Evolutionary conservation across 2,888 invertebrate genomes (phyloP), one percentile per base, ranked within the genome.

Genomic region (Heterodera filipjevi): DNA sequence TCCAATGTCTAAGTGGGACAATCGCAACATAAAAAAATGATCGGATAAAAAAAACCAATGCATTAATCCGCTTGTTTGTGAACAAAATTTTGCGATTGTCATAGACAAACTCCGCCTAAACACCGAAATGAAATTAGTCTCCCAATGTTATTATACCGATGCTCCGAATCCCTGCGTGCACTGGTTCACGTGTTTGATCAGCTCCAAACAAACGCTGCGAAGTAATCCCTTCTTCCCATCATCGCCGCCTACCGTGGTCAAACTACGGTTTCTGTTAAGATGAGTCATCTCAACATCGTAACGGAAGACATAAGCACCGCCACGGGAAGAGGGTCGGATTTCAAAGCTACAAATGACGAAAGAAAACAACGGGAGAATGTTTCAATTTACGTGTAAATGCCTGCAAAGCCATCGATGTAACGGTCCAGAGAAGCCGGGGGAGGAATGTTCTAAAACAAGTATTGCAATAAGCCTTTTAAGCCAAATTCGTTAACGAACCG

Each of bases 11-110:
- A 80, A 80, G 27, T 71, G 22, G 64, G 5, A 66, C 66, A 8
- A 32, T 44, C n/a, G n/a, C n/a, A n/a, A n/a, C n/a, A n/a, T 44
- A 44, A 44, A 12, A 44, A 44, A 44, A 44, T 10, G 44, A 44
- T n/a, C n/a, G n/a, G n/a, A n/a, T n/a, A 44, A 32, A 14, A 33
- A n/a, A 27, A 32, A 32, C 66, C 66, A 33, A 16, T 33, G 75
- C 53, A 5, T 80, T 72, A 32, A 83, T 83, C 19, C n/a, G 46
- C 33, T 66, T 72, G 70, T 76, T 80, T 22, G 83, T 83, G 39
- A 74, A 81, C 44, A 81, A 49, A 8, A 35, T 81, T 35, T 81
- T 76, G 1, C 72, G 77, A 6, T 71, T 74, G 49, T 81, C 82
- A 39, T 81, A 81, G 8, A 81, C 83, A 68, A 59, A 75, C 30